These are phyloP conservation scores for Protonibea diacanthus DNA, from an alignment of 2,797 vertebrate genomes.

Conservation along the genomic window DNA sequence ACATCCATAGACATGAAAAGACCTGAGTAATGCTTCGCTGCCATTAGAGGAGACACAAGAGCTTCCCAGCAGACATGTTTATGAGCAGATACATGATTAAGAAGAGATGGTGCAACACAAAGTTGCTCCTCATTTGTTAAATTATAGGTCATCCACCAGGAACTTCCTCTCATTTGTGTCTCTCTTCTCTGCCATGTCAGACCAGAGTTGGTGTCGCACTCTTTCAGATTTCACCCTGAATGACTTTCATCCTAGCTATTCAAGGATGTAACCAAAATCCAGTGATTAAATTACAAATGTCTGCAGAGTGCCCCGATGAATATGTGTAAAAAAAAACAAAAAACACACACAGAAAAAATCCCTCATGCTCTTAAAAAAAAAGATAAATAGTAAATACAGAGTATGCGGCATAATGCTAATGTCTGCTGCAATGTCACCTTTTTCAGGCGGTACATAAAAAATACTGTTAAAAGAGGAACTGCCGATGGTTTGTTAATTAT, in stretches of 20 bases:
- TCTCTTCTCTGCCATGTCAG: slow-evolving; percentile 26
- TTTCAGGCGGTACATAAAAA: not conserved
- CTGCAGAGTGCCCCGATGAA: slow-evolving; percentile 8
- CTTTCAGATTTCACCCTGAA: not conserved
- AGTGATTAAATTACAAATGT: slow-evolving; percentile 8
- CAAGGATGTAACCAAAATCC: slow-evolving; percentile 22
- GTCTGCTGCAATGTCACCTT: not conserved
- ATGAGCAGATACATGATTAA: slow-evolving; percentile 55
- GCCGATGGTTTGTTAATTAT: too few species aligned
- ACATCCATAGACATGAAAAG: slow-evolving; percentile 58
- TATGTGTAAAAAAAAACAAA: not conserved
- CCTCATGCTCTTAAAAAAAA: not conserved
- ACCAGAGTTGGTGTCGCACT: not conserved
- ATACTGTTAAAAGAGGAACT: not conserved
- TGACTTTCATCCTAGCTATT: slow-evolving; percentile 31
- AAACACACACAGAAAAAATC: not conserved
- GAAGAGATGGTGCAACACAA: slow-evolving; percentile 43
- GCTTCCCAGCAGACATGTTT: slow-evolving; percentile 54
- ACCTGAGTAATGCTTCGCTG: slow-evolving; percentile 39
- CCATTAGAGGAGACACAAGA: slow-evolving; percentile 44
- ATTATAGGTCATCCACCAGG: slow-evolving; percentile 42
- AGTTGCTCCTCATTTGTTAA: slow-evolving; percentile 46
- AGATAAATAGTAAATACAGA: not conserved
- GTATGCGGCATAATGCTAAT: not conserved
- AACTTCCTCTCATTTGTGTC: slow-evolving; percentile 48